A percentile compares a stretch with the other conserved stretches of the same genome.
Conservation (phyloP, 2,113 vertebrate genomes). For the Pterophyllum scalare region DNA sequence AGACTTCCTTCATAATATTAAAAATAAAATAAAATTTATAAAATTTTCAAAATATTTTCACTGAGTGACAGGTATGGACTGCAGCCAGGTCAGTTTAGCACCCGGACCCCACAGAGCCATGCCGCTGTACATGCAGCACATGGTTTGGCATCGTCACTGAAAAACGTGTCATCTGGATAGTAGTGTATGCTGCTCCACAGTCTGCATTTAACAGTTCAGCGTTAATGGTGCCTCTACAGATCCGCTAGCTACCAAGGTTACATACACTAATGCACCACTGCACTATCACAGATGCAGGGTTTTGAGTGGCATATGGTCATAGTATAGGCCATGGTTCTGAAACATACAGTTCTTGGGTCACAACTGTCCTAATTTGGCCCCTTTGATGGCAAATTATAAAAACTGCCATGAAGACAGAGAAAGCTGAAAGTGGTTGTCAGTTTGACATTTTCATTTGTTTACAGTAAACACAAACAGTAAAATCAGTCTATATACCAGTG, state of each 20-base stretch:
- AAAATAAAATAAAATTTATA: too few species aligned
- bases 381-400: not conserved
- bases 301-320: not conserved
- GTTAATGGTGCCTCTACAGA: not conserved
- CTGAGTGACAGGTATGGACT: not conserved
- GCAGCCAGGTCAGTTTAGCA: too few species aligned
- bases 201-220: not conserved
- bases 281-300: not conserved
- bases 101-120: too few species aligned
- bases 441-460: not conserved
- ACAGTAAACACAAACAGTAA: slow-evolving; percentile 1
- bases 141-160: too few species aligned
- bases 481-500: not conserved
- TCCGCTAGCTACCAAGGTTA: too few species aligned
- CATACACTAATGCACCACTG: not conserved
- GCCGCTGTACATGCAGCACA: too few species aligned
- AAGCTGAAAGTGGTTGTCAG: rapidly evolving
- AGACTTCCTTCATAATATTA: not conserved
- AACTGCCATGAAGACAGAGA: not conserved
- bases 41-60: not conserved
- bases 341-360: too few species aligned
- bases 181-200: too few species aligned
- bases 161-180: too few species aligned
- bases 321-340: not conserved
- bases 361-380: not conserved